Evolutionary conservation across 2,888 invertebrate species (phyloP).

Genomic region (Sinopyrophorus schimmeli): DNA sequence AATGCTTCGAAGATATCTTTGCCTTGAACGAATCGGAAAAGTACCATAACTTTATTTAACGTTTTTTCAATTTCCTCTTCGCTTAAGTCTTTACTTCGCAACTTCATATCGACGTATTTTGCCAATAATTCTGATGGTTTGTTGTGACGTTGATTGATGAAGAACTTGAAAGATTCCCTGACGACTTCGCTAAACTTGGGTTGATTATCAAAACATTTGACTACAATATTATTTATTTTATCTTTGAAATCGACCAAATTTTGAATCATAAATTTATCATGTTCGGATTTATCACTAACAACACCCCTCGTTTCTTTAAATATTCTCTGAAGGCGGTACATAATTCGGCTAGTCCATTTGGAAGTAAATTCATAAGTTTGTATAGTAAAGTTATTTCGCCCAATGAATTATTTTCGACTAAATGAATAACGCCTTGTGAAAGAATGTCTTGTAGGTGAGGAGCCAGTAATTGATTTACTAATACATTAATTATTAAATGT

Average conservation of each 20-base stretch:
- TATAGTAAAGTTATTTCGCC: conserved; percentile 85
- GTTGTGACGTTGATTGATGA: conserved; percentile 94
- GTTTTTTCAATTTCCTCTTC: conserved; percentile 94
- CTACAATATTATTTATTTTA: conserved; percentile 88
- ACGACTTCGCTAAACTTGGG: conserved; percentile 90
- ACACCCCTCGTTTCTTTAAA: conserved; percentile 91
- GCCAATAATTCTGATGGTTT: conserved; percentile 98
- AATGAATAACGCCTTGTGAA: conserved; percentile 83
- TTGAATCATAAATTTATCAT: conserved; percentile 91
- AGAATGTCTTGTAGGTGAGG: conserved; percentile 85
- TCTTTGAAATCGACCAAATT: conserved; percentile 95
- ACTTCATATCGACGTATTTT: conserved; percentile 94
- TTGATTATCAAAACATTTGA: conserved; percentile 83
- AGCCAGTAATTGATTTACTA: conserved; percentile 87
- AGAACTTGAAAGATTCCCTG: conserved; percentile 93
- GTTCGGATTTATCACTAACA: conserved; percentile 93
- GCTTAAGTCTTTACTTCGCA: conserved; percentile 92
- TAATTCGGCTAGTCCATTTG: conserved; percentile 82
- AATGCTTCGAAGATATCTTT: conserved; percentile 99
- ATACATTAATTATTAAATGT: conserved; percentile 78
- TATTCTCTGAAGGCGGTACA: conserved; percentile 86
- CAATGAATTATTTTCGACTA: conserved; percentile 85
- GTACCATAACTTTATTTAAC: conserved; percentile 95
- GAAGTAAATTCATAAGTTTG: conserved; percentile 80
- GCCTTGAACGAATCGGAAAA: conserved; percentile 97